Percentiles rank a stretch among this genome's conserved stretches.
These are phyloP conservation scores for Drosophila willistoni DNA, from an alignment of 1,140 invertebrate genomes.

Conservation along the genomic window DNA sequence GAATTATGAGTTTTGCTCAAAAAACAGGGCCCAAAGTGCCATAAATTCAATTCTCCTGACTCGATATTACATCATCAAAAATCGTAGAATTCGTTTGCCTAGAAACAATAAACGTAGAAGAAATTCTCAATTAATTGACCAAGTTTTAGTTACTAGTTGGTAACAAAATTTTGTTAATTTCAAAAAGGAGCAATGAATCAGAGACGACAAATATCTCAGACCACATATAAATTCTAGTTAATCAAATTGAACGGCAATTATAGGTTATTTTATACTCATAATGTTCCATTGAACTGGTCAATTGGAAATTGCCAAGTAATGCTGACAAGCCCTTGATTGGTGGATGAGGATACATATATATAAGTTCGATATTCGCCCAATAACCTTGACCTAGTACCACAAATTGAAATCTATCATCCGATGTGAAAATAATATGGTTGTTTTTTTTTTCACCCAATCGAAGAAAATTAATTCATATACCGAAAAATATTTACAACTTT, in stretches of 20 bases:
- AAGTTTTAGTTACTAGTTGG: no score
- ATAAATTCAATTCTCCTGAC: no score
- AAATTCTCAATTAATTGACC: background rate
- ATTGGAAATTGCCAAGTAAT: slow-evolving; percentile 24
- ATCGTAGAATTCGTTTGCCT: no score
- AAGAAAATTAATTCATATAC: slow-evolving; percentile 16
- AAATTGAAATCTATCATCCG: slow-evolving; percentile 41
- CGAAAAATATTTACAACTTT: slow-evolving; percentile 36
- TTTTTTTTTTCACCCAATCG: background rate
- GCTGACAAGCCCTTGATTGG: slow-evolving; percentile 44
- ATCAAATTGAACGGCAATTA: background rate
- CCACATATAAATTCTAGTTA: background rate
- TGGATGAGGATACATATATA: slow-evolving; percentile 17
- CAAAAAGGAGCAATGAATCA: background rate
- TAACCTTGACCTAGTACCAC: slow-evolving; percentile 68
- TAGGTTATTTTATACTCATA: background rate
- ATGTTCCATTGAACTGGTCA: background rate
- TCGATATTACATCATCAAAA: no score
- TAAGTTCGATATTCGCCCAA: slow-evolving; percentile 31
- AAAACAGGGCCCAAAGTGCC: no score
- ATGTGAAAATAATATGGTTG: slow-evolving; percentile 5
- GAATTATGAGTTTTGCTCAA: no score
- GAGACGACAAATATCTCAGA: background rate
- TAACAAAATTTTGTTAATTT: no score
- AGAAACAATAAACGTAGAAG: background rate